phyloP scores from a whole-genome alignment of 2,113 vertebrate species.

The Noturus placidus region DNA sequence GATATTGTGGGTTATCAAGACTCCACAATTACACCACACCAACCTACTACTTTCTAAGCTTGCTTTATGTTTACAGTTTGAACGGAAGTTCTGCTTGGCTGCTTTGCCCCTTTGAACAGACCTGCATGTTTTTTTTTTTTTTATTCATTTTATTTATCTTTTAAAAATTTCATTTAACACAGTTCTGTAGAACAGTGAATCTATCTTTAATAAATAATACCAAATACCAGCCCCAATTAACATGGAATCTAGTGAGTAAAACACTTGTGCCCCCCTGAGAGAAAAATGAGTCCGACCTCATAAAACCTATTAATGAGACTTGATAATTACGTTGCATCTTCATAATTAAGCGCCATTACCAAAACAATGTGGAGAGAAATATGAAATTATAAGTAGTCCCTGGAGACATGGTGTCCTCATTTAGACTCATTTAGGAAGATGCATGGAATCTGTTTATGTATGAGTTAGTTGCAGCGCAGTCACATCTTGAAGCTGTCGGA shows the following conservation, averaged over 20 bases:
- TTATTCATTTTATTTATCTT: too few relatives aligned
- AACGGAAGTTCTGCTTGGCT: not conserved
- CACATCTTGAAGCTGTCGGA: not conserved
- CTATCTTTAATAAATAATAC: not conserved
- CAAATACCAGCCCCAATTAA: not conserved
- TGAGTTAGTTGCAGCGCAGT: not conserved
- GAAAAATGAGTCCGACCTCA: not conserved
- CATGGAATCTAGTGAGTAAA: not conserved
- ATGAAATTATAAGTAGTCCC: not conserved
- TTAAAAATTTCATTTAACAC: not conserved
- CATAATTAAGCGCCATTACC: constrained; percentile 6
- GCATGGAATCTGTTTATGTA: not conserved
- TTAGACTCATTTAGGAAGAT: not conserved
- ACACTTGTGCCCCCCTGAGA: not conserved
- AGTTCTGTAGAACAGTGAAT: not conserved
- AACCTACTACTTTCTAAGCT: not conserved
- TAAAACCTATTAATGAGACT: constrained; percentile 16
- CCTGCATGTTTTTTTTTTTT: not conserved
- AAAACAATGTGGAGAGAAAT: constrained; percentile 13
- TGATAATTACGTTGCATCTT: constrained; percentile 26
- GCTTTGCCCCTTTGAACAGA: not conserved
- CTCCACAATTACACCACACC: not conserved
- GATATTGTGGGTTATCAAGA: not conserved
- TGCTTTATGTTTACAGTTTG: not conserved
- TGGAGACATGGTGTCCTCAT: not conserved